Conservation (phyloP, 2,113 vertebrate species). For the Cebidichthys violaceus region DNA sequence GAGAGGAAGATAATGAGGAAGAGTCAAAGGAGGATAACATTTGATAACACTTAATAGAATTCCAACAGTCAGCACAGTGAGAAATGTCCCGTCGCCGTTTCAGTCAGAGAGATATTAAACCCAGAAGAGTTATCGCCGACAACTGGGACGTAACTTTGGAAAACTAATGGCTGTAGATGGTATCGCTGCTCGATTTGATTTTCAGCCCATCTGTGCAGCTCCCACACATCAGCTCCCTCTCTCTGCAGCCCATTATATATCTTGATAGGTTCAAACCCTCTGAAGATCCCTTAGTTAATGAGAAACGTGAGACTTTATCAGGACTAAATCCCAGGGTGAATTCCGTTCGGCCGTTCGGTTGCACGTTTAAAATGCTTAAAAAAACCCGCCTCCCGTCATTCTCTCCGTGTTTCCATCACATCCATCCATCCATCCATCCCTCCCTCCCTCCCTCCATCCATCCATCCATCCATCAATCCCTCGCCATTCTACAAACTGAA, state of each 20-base stretch:
- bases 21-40: slow-evolving; percentile 12
- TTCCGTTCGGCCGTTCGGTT: not conserved
- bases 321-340: not conserved
- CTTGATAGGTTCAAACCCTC: not conserved
- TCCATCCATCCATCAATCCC: not conserved
- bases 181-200: not conserved
- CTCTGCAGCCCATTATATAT: not conserved
- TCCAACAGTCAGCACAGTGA: slow-evolving; percentile 22
- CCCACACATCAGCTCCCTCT: not conserved
- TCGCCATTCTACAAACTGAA: not conserved
- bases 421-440: not conserved
- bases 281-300: slow-evolving; percentile 1
- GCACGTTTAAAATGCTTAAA: slow-evolving; percentile 27
- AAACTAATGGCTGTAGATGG: not conserved
- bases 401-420: not conserved
- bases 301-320: not conserved
- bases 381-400: not conserved
- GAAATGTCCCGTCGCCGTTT: not conserved
- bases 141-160: not conserved
- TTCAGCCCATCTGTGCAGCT: not conserved
- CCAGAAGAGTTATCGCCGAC: not conserved
- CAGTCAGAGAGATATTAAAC: slow-evolving; percentile 20
- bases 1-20: slow-evolving; percentile 29
- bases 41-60: slow-evolving; percentile 30
- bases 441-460: too few relatives aligned